These are phyloP conservation scores for Hypotaenidia okinawae DNA, from an alignment of 2,797 vertebrate genomes.

Conservation along the genomic window DNA sequence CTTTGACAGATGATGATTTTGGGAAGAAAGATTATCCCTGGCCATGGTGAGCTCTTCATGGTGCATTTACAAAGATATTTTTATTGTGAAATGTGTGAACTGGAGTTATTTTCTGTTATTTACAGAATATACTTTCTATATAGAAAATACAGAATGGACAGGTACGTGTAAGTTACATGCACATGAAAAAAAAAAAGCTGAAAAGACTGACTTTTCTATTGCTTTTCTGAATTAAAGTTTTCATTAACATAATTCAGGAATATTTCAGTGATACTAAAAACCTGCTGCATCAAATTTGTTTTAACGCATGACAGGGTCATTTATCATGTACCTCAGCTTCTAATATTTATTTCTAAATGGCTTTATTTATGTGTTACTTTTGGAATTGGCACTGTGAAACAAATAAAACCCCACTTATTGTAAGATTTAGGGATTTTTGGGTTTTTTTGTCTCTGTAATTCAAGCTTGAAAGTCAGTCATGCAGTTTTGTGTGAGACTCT, in stretches of 20 bases:
- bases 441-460: background rate
- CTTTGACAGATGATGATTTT: constrained; percentile 90
- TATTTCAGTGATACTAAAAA: background rate
- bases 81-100: background rate
- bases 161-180: background rate
- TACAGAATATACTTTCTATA: too few species aligned
- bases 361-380: background rate
- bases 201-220: background rate
- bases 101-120: background rate
- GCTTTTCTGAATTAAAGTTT: background rate
- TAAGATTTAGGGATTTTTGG: background rate
- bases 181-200: background rate
- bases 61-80: background rate
- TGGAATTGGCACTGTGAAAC: background rate
- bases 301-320: background rate
- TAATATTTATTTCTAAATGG: background rate
- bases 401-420: background rate
- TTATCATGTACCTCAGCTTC: background rate
- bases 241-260: background rate
- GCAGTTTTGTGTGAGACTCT: background rate
- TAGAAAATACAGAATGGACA: background rate
- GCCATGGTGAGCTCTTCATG: constrained; percentile 83
- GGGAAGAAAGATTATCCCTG: constrained; percentile 91
- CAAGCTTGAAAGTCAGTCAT: background rate
- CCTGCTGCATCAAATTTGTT: background rate